phyloP scores from a whole-genome alignment of 1,140 invertebrate genomes.

The Leptoteleia sp. region DNA sequence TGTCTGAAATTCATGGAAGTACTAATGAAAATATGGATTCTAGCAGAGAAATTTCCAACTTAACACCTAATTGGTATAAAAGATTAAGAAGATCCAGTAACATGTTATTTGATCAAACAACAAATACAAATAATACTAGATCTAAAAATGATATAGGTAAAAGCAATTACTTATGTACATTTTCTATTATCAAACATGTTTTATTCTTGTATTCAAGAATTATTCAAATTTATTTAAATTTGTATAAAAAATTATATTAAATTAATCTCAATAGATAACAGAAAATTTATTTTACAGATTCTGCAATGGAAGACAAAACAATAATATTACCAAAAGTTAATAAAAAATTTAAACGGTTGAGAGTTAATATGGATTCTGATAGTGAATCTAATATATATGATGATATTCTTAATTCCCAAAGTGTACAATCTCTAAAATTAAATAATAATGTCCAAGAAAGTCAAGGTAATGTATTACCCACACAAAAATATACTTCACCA shows the following conservation, averaged over 20 bases:
- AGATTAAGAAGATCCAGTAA: background rate
- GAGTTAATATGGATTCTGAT: background rate
- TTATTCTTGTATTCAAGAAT: no score
- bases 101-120: background rate
- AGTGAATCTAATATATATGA: background rate
- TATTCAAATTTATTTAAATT: no score
- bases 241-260: no score
- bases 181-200: background rate
- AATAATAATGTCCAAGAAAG: background rate
- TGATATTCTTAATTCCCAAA: background rate
- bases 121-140: background rate
- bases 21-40: background rate
- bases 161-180: background rate
- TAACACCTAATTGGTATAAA: background rate
- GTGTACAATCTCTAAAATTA: background rate
- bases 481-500: no score
- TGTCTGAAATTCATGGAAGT: background rate
- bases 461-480: no score
- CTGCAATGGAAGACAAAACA: background rate
- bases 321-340: background rate
- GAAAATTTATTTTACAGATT: conserved; percentile 5
- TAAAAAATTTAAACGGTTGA: background rate
- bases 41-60: background rate
- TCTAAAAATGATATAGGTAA: background rate
- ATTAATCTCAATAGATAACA: background rate